A percentile compares a stretch with the other conserved stretches of the same genome.
Conservation (phyloP, 2,113 vertebrate genomes). For the Proteles cristata region DNA sequence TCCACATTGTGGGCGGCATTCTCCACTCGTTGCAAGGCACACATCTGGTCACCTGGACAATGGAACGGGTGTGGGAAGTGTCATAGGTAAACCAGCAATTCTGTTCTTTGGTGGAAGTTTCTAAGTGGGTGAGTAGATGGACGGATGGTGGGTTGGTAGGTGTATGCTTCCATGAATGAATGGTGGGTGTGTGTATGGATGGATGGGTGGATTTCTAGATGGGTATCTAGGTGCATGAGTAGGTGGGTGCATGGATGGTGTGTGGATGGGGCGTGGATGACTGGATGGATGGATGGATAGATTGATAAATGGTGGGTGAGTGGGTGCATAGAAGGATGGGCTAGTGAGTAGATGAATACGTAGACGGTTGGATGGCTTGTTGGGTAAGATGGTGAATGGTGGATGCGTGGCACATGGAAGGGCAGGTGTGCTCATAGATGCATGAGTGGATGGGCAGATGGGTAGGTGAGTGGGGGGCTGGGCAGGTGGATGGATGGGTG, state of each 20-base stretch:
- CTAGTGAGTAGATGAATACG: neutral
- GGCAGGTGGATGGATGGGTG: neutral
- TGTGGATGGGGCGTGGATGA: too few relatives aligned
- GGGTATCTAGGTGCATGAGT: too few relatives aligned
- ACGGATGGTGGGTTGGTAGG: too few relatives aligned
- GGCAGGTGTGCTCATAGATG: neutral
- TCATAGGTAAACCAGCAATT: neutral
- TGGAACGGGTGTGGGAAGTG: neutral
- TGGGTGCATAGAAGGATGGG: neutral
- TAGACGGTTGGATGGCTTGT: neutral
- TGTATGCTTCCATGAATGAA: neutral
- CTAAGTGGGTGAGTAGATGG: neutral
- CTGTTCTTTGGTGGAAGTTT: neutral
- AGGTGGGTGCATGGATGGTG: too few relatives aligned
- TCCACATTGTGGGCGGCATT: fast-evolving
- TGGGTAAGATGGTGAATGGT: neutral
- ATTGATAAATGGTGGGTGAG: neutral
- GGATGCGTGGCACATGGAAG: fast-evolving
- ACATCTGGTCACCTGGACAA: neutral
- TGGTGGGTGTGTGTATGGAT: fast-evolving
- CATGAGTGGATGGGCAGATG: neutral
- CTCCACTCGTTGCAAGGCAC: neutral
- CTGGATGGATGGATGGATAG: too few relatives aligned
- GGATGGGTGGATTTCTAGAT: too few relatives aligned
- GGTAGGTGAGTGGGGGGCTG: fast-evolving